These are phyloP conservation scores for Laterallus jamaicensis DNA, from an alignment of 2,113 vertebrate genomes.

Conservation along the genomic window DNA sequence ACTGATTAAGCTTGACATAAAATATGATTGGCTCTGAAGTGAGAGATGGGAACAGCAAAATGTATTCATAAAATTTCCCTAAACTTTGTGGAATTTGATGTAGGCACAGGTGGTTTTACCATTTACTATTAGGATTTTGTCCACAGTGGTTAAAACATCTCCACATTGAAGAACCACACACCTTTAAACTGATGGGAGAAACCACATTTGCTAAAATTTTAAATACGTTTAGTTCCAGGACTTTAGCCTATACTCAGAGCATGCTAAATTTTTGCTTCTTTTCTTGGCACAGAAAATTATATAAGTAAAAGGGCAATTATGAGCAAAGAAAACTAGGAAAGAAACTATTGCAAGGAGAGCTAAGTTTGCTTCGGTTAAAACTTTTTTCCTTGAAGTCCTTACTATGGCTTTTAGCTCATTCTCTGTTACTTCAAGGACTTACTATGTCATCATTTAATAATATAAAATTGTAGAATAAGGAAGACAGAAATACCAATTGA, in stretches of 20 bases:
- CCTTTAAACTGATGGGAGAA: not conserved
- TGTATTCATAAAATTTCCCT: not conserved
- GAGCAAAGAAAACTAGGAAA: not conserved
- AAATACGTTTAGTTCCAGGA: not conserved
- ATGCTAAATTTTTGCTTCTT: not conserved
- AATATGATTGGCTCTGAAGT: not conserved
- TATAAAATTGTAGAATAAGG: not conserved
- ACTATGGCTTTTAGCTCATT: not conserved
- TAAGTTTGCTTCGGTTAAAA: not conserved
- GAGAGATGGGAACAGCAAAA: not conserved
- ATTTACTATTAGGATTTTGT: not conserved
- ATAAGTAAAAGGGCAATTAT: not conserved
- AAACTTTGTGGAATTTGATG: not conserved
- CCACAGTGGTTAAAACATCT: not conserved
- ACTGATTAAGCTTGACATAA: not conserved
- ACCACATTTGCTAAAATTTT: not conserved
- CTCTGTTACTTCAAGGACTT: not conserved
- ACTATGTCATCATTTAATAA: not conserved
- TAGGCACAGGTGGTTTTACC: not conserved
- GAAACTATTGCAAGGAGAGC: not conserved
- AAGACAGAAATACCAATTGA: not conserved
- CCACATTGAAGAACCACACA: not conserved
- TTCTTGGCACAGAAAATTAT: not conserved
- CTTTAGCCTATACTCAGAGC: not conserved
- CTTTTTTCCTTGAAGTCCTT: not conserved